These are phyloP conservation scores for Chaunax sp. DNA, from an alignment of 2,797 vertebrate species.

Conservation along the genomic window DNA sequence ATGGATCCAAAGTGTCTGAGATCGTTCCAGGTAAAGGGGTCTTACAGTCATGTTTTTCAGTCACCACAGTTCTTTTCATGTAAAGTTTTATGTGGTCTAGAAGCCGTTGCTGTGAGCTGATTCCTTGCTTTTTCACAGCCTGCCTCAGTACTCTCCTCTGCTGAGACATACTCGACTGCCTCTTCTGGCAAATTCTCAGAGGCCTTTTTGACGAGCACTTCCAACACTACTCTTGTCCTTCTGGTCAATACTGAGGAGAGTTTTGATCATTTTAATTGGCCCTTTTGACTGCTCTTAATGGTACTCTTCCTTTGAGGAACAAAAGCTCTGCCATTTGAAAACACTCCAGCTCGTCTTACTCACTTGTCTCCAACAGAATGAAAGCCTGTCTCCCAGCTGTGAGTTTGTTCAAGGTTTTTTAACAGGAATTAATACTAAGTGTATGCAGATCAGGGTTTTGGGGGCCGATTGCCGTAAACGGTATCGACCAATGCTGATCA, in stretches of 20 bases:
- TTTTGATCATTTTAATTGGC: conserved; percentile 58
- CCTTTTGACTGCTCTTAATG: conserved; percentile 44
- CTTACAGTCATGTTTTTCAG: not conserved
- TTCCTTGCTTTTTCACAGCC: conserved; percentile 29
- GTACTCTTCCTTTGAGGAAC: conserved; percentile 47
- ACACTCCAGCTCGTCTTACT: conserved; percentile 20
- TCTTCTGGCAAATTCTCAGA: conserved; percentile 27
- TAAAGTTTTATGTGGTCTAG: not conserved
- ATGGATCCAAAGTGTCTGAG: conserved; percentile 3
- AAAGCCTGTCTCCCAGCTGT: not conserved
- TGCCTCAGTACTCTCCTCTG: conserved; percentile 14
- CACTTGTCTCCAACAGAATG: conserved; percentile 16
- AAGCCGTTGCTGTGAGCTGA: conserved; percentile 33
- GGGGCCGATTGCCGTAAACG: no score
- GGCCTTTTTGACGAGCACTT: conserved; percentile 45
- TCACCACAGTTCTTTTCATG: not conserved
- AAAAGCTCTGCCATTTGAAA: conserved; percentile 49
- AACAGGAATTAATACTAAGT: not conserved
- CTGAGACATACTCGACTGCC: conserved; percentile 5
- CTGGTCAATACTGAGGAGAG: conserved; percentile 48
- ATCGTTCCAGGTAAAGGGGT: not conserved
- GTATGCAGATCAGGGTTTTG: no score
- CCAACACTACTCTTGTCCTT: conserved; percentile 16
- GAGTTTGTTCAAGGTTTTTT: conserved; percentile 25
- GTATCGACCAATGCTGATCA: no score